Percentiles rank a stretch among this genome's conserved stretches.
phyloP scores from a whole-genome alignment of 1,140 invertebrate genomes.

The Drosophila pachea region DNA sequence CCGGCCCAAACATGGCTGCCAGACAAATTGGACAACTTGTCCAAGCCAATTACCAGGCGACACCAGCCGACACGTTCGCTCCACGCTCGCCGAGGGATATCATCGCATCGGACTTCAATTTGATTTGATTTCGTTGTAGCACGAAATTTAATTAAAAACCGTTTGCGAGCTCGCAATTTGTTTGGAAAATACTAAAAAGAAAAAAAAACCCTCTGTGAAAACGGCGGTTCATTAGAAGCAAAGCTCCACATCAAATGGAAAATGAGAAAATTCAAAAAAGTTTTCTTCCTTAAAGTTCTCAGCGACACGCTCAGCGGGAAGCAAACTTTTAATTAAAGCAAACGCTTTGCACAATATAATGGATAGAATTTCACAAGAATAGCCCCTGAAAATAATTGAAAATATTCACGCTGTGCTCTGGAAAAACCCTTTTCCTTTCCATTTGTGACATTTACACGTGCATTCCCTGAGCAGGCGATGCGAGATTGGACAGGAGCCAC shows the following conservation, averaged over 20 bases:
- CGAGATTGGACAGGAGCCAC: conserved; percentile 11
- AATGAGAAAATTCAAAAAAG: background rate
- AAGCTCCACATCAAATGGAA: background rate
- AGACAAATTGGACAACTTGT: conserved; percentile 39
- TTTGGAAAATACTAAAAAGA: conserved; percentile 3
- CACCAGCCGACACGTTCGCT: conserved; percentile 4
- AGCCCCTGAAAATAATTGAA: conserved; percentile 45
- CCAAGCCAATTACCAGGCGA: conserved; percentile 23
- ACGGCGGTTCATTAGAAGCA: background rate
- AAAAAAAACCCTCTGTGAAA: too few species aligned
- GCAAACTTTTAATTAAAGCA: conserved; percentile 38
- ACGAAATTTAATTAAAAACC: conserved; percentile 24
- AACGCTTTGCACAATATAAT: conserved; percentile 26
- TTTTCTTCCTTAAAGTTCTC: background rate
- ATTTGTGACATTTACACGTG: conserved; percentile 5
- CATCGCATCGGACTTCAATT: conserved; percentile 2
- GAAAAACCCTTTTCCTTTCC: conserved; percentile 31
- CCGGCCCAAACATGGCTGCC: conserved; percentile 13
- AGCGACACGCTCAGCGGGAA: conserved; percentile 6
- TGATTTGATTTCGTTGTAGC: conserved; percentile 25
- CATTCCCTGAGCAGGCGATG: conserved; percentile 6
- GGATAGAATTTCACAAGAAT: conserved; percentile 31
- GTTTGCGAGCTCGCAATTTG: background rate
- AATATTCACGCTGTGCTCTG: conserved; percentile 18
- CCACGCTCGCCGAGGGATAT: background rate